phyloP scores from a whole-genome alignment of 1,140 invertebrate genomes.

The Calliphora vicina region DNA sequence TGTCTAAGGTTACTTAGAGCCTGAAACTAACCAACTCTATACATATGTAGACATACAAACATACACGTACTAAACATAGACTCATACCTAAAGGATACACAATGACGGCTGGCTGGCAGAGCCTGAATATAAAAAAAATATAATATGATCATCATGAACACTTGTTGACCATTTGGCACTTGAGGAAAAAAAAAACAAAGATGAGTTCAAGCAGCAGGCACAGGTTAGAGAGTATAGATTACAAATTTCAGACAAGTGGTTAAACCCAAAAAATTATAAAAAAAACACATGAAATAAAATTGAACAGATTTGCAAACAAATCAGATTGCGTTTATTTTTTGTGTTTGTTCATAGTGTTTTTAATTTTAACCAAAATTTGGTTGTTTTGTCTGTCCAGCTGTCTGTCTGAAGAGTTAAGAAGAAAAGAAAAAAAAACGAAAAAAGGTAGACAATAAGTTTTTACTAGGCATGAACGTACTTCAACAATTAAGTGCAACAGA shows the following conservation, averaged over 20 bases:
- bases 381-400: too few relatives aligned
- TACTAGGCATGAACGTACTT: not conserved
- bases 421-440: too few relatives aligned
- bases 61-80: too few relatives aligned
- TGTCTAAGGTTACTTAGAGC: slow-evolving; percentile 18
- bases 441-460: not conserved
- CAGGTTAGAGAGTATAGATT: slow-evolving; percentile 28
- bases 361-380: not conserved
- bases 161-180: slow-evolving; percentile 31
- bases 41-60: too few relatives aligned
- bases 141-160: slow-evolving; percentile 1
- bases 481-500: not conserved
- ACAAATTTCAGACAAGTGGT: slow-evolving; percentile 28
- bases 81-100: not conserved
- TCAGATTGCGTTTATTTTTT: not conserved
- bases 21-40: not conserved
- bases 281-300: not conserved
- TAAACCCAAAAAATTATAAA: not conserved
- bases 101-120: not conserved
- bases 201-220: slow-evolving; percentile 19
- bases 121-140: not conserved
- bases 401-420: not conserved
- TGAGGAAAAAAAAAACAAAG: not conserved
- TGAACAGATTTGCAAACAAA: slow-evolving; percentile 2
- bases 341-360: not conserved